A percentile compares a stretch with the other conserved stretches of the same genome.
Conservation (phyloP, 2,888 invertebrate species). For the Matsumyia berberina region DNA sequence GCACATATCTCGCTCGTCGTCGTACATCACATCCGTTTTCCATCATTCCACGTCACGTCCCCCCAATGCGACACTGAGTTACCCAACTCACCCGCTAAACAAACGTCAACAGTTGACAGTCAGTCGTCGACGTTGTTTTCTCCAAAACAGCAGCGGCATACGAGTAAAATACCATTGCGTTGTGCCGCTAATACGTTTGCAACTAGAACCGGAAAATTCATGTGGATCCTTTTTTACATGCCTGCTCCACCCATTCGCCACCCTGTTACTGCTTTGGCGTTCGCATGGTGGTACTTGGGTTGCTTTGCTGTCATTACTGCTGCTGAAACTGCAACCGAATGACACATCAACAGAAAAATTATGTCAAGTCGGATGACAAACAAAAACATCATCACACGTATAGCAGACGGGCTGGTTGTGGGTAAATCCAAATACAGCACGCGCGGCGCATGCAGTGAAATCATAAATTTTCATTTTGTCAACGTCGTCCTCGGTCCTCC, state of each 20-base stretch:
- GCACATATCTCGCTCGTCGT: constrained; percentile 26
- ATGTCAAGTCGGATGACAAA: constrained; percentile 68
- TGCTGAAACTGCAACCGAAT: constrained; percentile 54
- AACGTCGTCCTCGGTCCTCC: constrained; percentile 28
- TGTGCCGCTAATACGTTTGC: constrained; percentile 34
- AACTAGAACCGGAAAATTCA: constrained; percentile 2
- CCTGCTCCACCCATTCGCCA: not conserved
- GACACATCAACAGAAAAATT: constrained; percentile 71
- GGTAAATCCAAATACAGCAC: constrained; percentile 56
- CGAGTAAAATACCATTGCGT: constrained; percentile 42
- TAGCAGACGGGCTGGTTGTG: not conserved
- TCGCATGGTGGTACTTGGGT: not conserved
- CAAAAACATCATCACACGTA: constrained; percentile 59
- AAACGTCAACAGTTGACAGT: constrained; percentile 58
- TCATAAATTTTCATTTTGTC: constrained; percentile 70
- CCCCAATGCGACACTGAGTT: constrained; percentile 12
- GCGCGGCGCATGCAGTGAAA: constrained; percentile 52
- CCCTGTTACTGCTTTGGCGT: constrained; percentile 14
- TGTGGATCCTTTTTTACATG: constrained; percentile 11
- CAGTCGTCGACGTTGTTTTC: constrained; percentile 28
- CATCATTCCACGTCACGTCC: constrained; percentile 51
- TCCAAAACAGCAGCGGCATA: constrained; percentile 4
- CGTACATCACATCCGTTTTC: constrained; percentile 43
- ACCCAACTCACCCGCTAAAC: constrained; percentile 46
- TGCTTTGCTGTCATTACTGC: constrained; percentile 34